Conservation (phyloP, 2,888 invertebrate species). For the Lucinisca nassula region DNA sequence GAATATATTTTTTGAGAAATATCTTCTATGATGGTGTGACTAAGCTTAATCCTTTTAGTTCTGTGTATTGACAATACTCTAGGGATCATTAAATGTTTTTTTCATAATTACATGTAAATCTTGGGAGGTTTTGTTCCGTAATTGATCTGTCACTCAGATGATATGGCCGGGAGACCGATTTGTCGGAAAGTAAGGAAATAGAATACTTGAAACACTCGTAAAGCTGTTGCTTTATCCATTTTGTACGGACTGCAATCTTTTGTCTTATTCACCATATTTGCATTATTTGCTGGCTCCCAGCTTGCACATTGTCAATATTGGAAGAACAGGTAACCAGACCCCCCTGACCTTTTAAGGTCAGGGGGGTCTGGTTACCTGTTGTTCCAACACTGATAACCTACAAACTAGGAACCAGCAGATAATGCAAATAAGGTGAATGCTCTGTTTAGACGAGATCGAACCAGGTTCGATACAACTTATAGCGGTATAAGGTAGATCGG, state of each 20-base stretch:
- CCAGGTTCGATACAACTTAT: background rate
- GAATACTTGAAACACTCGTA: background rate
- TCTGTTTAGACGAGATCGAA: background rate
- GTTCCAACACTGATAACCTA: no score
- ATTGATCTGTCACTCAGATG: background rate
- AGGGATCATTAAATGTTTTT: constrained; percentile 5
- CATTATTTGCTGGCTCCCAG: no score
- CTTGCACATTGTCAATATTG: no score
- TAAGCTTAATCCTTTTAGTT: background rate
- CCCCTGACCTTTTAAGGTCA: no score
- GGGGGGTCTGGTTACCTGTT: no score
- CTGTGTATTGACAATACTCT: background rate
- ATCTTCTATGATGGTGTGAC: background rate
- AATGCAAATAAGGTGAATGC: no score
- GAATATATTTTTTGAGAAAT: no score
- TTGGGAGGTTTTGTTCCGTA: background rate
- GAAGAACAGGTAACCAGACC: no score
- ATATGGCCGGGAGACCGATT: background rate
- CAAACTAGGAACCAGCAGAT: no score
- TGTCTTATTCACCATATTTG: no score
- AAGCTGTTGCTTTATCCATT: background rate
- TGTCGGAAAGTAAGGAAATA: background rate
- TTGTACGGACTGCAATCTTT: no score
- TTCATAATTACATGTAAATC: constrained; percentile 12
- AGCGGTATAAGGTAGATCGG: background rate